These are phyloP conservation scores for Cryptus viduatorius DNA, from an alignment of 2,888 invertebrate species.

Conservation along the genomic window DNA sequence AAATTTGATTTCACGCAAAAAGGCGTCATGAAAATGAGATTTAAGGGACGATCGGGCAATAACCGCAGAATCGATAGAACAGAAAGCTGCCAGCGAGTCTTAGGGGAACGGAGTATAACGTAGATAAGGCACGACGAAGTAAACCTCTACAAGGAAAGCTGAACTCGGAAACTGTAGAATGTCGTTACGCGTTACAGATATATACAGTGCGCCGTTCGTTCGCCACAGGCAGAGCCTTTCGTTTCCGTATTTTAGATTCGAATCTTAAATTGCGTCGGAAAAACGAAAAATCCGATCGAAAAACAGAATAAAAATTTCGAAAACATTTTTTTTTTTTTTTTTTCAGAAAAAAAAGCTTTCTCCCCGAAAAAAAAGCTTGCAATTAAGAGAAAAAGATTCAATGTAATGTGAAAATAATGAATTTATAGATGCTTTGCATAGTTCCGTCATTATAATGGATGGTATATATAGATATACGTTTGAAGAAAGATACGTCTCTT, in stretches of 20 bases:
- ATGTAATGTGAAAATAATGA: neutral
- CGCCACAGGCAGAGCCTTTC: neutral
- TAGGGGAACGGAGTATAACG: neutral
- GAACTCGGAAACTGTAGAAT: neutral
- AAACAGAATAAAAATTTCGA: no score
- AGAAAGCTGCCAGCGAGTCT: neutral
- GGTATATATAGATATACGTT: no score
- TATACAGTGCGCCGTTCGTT: neutral
- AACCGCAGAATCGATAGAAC: neutral
- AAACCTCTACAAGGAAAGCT: neutral
- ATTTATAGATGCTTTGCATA: neutral
- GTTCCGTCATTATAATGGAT: neutral
- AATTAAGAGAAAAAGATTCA: neutral
- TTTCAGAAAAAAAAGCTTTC: no score
- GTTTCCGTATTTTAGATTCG: neutral
- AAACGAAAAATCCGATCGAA: no score
- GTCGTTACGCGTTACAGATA: neutral
- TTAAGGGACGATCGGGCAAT: constrained; percentile 11
- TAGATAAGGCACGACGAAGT: neutral
- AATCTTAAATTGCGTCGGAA: neutral
- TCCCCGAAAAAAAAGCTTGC: neutral
- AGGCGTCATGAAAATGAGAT: neutral
- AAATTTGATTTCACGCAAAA: constrained; percentile 9
- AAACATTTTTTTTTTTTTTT: no score
- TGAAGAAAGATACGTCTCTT: neutral